Evolutionary conservation across 37 sponge, comb jelly and placozoan genomes (phyloP).

Genomic region (Mnemiopsis leidyi): DNA sequence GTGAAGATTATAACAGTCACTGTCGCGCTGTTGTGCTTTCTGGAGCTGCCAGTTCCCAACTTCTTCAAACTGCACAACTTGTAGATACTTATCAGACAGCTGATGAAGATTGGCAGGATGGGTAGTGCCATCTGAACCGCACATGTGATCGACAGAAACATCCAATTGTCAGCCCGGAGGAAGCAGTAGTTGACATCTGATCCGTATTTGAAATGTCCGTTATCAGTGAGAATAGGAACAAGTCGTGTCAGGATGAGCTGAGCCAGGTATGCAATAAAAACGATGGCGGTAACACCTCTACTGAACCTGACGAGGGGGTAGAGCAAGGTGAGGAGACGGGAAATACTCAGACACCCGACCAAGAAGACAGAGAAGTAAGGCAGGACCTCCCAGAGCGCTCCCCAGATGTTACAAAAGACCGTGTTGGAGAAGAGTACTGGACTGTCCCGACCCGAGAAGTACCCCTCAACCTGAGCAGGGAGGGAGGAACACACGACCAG

Average conservation of each 20-base stretch:
- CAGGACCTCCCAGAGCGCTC: constrained; percentile 17
- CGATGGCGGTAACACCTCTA: not conserved
- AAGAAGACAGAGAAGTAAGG: constrained; percentile 2
- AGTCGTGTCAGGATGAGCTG: not conserved
- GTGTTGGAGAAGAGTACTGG: not conserved
- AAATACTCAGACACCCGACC: not conserved
- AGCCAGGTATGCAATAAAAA: not conserved
- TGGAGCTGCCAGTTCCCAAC: not conserved
- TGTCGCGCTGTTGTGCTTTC: not conserved
- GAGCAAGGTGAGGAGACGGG: not conserved
- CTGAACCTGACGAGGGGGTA: not conserved
- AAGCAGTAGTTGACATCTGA: not conserved
- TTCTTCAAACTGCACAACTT: not conserved
- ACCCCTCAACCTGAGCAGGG: not conserved
- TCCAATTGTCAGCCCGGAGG: not conserved
- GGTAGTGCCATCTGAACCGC: constrained; percentile 16
- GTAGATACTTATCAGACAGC: not conserved
- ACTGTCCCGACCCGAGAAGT: not conserved
- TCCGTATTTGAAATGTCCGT: constrained; percentile 7
- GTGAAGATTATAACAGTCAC: constrained; percentile 11
- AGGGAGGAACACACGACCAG: not conserved
- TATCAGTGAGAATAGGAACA: not conserved
- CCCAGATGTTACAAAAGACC: not conserved
- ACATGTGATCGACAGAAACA: not conserved
- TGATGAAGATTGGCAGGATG: not conserved